phyloP scores from a whole-genome alignment of 2,113 vertebrate species.

The Phyllostomus hastatus region DNA sequence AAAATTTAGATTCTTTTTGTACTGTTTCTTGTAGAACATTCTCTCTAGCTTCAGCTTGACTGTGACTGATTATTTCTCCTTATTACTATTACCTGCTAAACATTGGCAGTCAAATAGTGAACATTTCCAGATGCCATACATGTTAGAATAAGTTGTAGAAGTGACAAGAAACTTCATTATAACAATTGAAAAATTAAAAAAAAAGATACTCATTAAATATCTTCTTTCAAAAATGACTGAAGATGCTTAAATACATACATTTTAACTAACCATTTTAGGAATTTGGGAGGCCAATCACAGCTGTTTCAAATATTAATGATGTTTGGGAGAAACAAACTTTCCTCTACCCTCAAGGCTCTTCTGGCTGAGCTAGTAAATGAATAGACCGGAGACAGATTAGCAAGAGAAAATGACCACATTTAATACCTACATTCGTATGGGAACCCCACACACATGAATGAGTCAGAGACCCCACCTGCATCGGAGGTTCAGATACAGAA shows the following conservation, averaged over 20 bases:
- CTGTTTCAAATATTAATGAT: background rate
- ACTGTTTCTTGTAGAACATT: constrained; percentile 30
- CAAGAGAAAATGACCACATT: background rate
- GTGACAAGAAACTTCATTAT: background rate
- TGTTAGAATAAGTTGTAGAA: background rate
- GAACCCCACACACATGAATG: background rate
- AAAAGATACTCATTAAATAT: constrained; percentile 6
- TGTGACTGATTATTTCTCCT: constrained; percentile 7
- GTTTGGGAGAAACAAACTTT: background rate
- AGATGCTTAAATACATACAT: background rate
- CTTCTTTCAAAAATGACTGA: background rate
- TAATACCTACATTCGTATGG: background rate
- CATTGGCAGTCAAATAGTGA: background rate
- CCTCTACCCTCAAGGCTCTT: background rate
- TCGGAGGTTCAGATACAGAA: background rate
- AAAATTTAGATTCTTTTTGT: background rate
- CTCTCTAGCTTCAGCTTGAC: background rate
- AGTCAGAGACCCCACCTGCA: background rate
- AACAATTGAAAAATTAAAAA: background rate
- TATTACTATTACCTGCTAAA: background rate
- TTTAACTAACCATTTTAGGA: background rate
- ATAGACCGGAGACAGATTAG: background rate
- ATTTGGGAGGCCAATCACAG: background rate
- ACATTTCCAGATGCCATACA: background rate
- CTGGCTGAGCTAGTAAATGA: background rate